phyloP scores from a whole-genome alignment of 2,888 invertebrate genomes.

The Ptilodon capucinus region DNA sequence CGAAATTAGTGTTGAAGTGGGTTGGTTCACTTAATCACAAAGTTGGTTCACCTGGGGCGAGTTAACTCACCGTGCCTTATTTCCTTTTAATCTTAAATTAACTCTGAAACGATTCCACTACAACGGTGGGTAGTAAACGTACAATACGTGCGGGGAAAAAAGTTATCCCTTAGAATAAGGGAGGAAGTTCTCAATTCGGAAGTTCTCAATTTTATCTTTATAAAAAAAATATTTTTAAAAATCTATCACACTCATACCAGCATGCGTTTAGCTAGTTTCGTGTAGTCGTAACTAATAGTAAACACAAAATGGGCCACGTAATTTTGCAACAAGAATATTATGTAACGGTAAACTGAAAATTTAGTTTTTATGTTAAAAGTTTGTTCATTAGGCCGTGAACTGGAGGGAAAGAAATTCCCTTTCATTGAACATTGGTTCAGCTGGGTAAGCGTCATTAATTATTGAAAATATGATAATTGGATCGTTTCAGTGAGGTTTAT shows the following conservation, averaged over 20 bases:
- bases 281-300: too few relatives aligned
- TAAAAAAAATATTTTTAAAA: too few relatives aligned
- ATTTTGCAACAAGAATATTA: too few relatives aligned
- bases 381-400: conserved; percentile 32
- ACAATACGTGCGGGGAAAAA: too few relatives aligned
- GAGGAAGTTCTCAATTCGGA: too few relatives aligned
- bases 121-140: neutral
- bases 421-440: conserved; percentile 10
- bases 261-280: too few relatives aligned
- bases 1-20: conserved; percentile 26
- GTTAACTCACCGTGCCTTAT: conserved; percentile 42
- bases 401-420: conserved; percentile 13
- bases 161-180: too few relatives aligned
- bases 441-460: conserved; percentile 11
- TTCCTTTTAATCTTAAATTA: conserved; percentile 54
- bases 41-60: conserved; percentile 40
- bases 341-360: conserved; percentile 21
- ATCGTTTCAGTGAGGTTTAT: neutral
- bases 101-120: conserved; percentile 39
- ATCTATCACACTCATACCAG: too few relatives aligned
- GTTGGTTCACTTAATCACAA: conserved; percentile 37
- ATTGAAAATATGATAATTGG: conserved; percentile 13
- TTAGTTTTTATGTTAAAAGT: conserved; percentile 29
- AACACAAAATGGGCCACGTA: too few relatives aligned
- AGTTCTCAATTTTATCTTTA: too few relatives aligned